phyloP scores from a whole-genome alignment of 2,888 invertebrate species.

The Pocota personata region DNA sequence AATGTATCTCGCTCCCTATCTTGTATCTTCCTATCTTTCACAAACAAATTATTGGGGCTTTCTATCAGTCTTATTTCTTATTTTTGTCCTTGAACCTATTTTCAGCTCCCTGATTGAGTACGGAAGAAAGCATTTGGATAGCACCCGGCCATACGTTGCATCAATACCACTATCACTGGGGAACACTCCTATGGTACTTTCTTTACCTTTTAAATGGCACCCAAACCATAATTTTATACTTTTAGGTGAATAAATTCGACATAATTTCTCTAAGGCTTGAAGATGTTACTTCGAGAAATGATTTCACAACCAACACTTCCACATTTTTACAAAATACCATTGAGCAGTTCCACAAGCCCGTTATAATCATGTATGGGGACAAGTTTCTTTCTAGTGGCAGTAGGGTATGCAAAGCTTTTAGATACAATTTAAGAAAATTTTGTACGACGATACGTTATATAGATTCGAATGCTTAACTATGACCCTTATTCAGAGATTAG shows the following conservation, averaged over 20 bases:
- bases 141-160: slow-evolving; percentile 20
- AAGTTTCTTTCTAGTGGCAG: slow-evolving; percentile 2
- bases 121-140: slow-evolving; percentile 12
- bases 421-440: not conserved
- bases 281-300: not conserved
- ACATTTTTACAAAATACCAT: not conserved
- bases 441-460: not conserved
- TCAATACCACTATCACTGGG: not conserved
- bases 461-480: slow-evolving; percentile 28
- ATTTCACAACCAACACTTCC: not conserved
- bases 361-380: slow-evolving; percentile 24
- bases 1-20: too few relatives aligned
- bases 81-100: not conserved
- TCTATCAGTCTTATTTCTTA: too few relatives aligned
- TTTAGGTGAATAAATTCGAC: slow-evolving; percentile 38
- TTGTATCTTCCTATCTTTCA: too few relatives aligned
- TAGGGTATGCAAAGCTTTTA: not conserved
- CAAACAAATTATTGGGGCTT: too few relatives aligned
- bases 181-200: not conserved
- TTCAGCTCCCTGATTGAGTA: slow-evolving; percentile 10
- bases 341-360: slow-evolving; percentile 5
- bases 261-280: slow-evolving; percentile 11
- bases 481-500: not conserved
- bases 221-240: not conserved
- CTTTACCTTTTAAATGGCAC: too few relatives aligned